These are phyloP conservation scores for Lepidurus apus DNA, from an alignment of 1,140 invertebrate species.

Conservation along the genomic window DNA sequence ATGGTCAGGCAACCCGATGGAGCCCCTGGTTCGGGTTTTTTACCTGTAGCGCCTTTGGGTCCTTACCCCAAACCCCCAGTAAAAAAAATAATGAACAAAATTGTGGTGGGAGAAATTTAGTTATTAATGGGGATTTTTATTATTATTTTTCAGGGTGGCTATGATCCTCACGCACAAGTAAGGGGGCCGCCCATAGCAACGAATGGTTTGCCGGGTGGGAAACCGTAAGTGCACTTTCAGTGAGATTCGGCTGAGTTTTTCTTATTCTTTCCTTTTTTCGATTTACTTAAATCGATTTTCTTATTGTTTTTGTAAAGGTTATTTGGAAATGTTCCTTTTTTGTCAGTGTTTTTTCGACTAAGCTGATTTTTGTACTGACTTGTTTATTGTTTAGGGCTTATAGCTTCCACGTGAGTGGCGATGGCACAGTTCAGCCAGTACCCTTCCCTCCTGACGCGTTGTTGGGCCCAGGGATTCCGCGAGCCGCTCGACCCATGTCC, in stretches of 20 bases:
- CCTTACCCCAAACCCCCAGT: not conserved
- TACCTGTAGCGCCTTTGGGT: slow-evolving; percentile 22
- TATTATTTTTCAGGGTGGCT: not conserved
- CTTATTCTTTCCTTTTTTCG: not conserved
- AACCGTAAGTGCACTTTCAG: slow-evolving; percentile 18
- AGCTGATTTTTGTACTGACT: slow-evolving; percentile 29
- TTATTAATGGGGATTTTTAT: not conserved
- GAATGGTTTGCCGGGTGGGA: slow-evolving; percentile 29
- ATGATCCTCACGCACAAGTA: slow-evolving; percentile 14
- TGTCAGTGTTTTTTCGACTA: not conserved
- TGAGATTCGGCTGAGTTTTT: not conserved
- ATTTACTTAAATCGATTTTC: not conserved
- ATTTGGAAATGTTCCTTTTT: too few relatives aligned
- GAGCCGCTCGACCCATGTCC: slow-evolving; percentile 82
- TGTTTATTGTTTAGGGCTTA: slow-evolving; percentile 64
- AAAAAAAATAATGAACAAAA: not conserved
- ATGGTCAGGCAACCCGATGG: slow-evolving; percentile 26
- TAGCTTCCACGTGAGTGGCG: slow-evolving; percentile 84
- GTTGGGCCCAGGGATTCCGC: slow-evolving; percentile 83
- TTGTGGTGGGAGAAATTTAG: too few relatives aligned
- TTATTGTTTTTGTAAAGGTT: not conserved
- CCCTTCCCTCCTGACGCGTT: slow-evolving; percentile 93
- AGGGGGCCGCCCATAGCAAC: slow-evolving; percentile 12
- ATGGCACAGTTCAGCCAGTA: slow-evolving; percentile 81
- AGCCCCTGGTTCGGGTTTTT: slow-evolving; percentile 24